Base-by-base conservation (phyloP, 2,888 invertebrate species). In the Dyspetes luteomarginatus region DNA sequence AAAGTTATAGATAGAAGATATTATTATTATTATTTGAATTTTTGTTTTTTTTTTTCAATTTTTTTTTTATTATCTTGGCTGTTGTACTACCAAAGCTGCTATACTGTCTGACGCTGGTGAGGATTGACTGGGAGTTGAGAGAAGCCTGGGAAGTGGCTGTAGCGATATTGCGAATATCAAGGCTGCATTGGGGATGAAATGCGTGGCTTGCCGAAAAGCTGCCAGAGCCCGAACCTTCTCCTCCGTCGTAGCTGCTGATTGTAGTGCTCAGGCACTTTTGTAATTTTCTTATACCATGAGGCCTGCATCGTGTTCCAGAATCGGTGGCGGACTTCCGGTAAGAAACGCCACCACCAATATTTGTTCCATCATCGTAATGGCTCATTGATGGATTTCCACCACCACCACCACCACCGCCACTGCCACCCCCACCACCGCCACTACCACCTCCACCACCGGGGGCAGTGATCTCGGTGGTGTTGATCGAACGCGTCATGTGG, bases 1-100 rank as follows among this genome's bases (percentile, higher is more conserved):
- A n/a, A n/a, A n/a, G n/a, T n/a, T n/a, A n/a, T n/a, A n/a, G n/a
- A n/a, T n/a, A 28, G 28, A 28, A 28, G 36, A 36, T 1, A 36
- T 36, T 30, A 56, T 48, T 69, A 26, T 30, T 65, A n/a, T 28
- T 43, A 2, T 55, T 56, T 43, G n/a, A n/a, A n/a, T 24, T 52
- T 62, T 55, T 26, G 30, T 30, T 30, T 30, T 28, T 28, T 3
- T 28, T 28, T 28, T 28, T 28, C 3, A 5, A 4, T 28, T 28
- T 62, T 17, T 41, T 56, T 43, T 77, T 75, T 52, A 82, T 83
- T 93, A 93, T 95, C 95, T 95, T 72, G 64, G 75, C 55, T 95
- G 94, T 95, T 95, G 95, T 97, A 97, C 96, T 97, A 97, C 97
- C 97, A 96, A 97, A 96, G 96, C 97, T 97, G 96, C 96, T 96